These are phyloP conservation scores for Syrphus vitripennis DNA, from an alignment of 2,888 invertebrate genomes.

Conservation along the genomic window DNA sequence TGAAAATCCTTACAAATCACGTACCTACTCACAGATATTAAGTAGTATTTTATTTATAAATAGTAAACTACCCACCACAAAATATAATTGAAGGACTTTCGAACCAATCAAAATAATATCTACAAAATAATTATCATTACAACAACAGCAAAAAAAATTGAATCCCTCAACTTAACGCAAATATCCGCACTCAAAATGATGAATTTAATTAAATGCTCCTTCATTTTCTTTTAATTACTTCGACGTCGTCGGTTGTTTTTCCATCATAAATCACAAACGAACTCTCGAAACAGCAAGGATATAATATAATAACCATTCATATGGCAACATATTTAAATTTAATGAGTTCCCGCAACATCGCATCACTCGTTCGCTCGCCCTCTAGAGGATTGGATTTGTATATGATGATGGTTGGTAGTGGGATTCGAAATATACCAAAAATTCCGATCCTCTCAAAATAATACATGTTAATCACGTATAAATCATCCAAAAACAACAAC, in stretches of 20 bases:
- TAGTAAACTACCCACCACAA: too few species aligned
- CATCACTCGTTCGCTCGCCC: not conserved
- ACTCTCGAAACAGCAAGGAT: not conserved
- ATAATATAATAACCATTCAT: slow-evolving; percentile 26
- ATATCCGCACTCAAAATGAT: slow-evolving; percentile 7
- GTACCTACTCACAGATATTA: too few species aligned
- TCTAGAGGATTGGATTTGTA: not conserved
- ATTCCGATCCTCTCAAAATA: not conserved
- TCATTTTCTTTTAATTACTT: slow-evolving; percentile 55
- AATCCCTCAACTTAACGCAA: not conserved
- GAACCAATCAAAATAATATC: too few species aligned
- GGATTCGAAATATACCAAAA: not conserved
- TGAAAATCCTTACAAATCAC: too few species aligned
- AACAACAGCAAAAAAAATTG: not conserved
- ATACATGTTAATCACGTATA: slow-evolving; percentile 43
- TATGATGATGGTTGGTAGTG: too few species aligned
- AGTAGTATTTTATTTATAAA: too few species aligned
- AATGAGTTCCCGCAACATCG: slow-evolving; percentile 22
- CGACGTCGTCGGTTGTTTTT: too few species aligned
- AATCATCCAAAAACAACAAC: too few species aligned
- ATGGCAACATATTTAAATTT: slow-evolving; percentile 27
- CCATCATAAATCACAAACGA: slow-evolving; percentile 18
- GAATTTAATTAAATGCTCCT: slow-evolving; percentile 49
- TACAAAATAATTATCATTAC: too few species aligned
- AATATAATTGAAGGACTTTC: too few species aligned